phyloP scores from a whole-genome alignment of 1,140 invertebrate genomes.

The Drosophila pachea region DNA sequence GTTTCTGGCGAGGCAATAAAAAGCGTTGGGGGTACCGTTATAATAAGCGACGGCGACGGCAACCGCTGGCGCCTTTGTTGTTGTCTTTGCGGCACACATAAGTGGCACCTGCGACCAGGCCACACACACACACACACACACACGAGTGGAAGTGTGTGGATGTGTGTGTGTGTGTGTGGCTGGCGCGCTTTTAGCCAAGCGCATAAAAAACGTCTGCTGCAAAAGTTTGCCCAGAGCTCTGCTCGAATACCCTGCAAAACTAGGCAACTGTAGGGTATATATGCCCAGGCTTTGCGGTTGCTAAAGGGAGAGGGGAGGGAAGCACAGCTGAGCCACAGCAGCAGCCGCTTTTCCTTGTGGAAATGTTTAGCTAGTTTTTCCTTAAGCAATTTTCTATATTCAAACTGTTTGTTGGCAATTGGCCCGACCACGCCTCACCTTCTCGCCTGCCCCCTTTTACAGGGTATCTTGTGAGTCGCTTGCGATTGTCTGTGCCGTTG shows the following conservation, averaged over 20 bases:
- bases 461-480: constrained; percentile 2
- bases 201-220: constrained; percentile 49
- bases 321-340: too few relatives aligned
- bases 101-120: constrained; percentile 68
- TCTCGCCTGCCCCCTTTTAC: not conserved
- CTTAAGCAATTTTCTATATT: too few relatives aligned
- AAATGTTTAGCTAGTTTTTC: too few relatives aligned
- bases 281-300: not conserved
- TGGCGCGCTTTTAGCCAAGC: constrained; percentile 45
- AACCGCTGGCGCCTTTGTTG: constrained; percentile 5
- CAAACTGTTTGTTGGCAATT: too few relatives aligned
- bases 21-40: constrained; percentile 50
- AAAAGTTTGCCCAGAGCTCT: constrained; percentile 31
- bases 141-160: constrained; percentile 14
- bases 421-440: too few relatives aligned
- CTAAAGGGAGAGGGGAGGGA: too few relatives aligned
- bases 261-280: not conserved
- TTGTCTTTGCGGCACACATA: constrained; percentile 54
- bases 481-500: not conserved
- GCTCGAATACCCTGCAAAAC: constrained; percentile 12
- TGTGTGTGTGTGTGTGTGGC: constrained; percentile 1
- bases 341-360: too few relatives aligned
- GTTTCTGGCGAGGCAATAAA: constrained; percentile 47
- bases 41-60: constrained; percentile 59
- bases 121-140: constrained; percentile 22